A percentile compares a stretch with the other conserved stretches of the same genome.
Evolutionary conservation across 2,888 invertebrate species (phyloP).

Genomic region (Trilocha varians): DNA sequence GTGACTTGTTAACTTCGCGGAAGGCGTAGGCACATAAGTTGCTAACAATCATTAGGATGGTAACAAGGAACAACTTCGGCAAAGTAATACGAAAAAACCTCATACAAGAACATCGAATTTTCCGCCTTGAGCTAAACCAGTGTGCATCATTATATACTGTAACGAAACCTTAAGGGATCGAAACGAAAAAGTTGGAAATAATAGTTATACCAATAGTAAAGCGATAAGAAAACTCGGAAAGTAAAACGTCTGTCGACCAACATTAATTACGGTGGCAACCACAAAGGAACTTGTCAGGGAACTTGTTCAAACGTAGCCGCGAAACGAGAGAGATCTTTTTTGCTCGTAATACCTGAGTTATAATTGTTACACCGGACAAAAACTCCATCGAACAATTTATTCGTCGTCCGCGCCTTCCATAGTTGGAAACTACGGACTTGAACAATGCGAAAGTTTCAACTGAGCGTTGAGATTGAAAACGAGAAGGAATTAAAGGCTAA

Average conservation of each 20-base stretch:
- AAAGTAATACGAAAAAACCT: conserved; percentile 19
- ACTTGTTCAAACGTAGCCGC: conserved; percentile 30
- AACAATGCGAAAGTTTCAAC: conserved; percentile 38
- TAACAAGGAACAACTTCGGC: conserved; percentile 14
- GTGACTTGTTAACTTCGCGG: background rate
- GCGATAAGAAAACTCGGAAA: conserved; percentile 39
- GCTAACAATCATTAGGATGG: conserved; percentile 6
- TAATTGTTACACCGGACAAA: conserved; percentile 34
- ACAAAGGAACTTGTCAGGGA: conserved; percentile 47
- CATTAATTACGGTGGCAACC: conserved; percentile 49
- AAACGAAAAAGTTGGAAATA: conserved; percentile 29
- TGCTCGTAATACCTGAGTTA: conserved; percentile 33
- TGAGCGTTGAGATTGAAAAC: conserved; percentile 46
- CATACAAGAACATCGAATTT: conserved; percentile 23
- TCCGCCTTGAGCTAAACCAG: conserved; percentile 19
- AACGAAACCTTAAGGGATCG: conserved; percentile 23
- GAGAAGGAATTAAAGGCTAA: conserved; percentile 42
- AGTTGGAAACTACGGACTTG: conserved; percentile 29
- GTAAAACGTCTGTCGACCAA: conserved; percentile 35
- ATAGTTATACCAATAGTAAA: conserved; percentile 32
- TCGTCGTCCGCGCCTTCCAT: conserved; percentile 33
- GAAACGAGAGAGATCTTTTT: conserved; percentile 23
- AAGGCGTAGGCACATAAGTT: conserved; percentile 2
- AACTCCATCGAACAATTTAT: conserved; percentile 37
- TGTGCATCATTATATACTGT: conserved; percentile 30